These are phyloP conservation scores for Microcebus jonahi DNA, from an alignment of 2,113 vertebrate genomes.

Conservation along the genomic window DNA sequence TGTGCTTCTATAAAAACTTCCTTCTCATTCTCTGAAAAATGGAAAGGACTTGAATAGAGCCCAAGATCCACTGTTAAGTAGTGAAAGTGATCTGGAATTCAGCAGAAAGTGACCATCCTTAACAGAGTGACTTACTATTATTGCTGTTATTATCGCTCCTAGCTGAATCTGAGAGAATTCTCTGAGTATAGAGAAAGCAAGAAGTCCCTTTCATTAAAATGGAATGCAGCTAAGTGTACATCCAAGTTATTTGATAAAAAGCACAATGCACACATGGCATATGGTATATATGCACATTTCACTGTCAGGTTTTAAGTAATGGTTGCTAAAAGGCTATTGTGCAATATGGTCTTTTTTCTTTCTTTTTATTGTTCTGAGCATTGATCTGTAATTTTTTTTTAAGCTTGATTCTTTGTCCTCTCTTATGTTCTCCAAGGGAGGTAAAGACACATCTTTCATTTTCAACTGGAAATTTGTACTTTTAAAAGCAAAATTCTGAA, in stretches of 20 bases:
- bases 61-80: background rate
- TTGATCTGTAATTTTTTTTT: background rate
- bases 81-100: background rate
- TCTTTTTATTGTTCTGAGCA: too few species aligned
- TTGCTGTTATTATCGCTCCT: background rate
- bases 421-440: background rate
- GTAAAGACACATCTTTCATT: slow-evolving; percentile 31
- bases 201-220: slow-evolving; percentile 16
- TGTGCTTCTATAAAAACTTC: background rate
- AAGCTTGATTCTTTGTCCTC: background rate
- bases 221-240: slow-evolving; percentile 5
- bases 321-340: slow-evolving; percentile 2
- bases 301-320: slow-evolving; percentile 29
- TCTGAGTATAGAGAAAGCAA: background rate
- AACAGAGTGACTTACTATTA: background rate
- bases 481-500: slow-evolving; percentile 33
- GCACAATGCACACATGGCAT: background rate
- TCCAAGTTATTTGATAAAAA: slow-evolving; percentile 23
- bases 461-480: background rate
- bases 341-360: background rate
- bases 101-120: background rate
- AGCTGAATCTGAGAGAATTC: background rate
- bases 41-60: background rate
- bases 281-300: slow-evolving; percentile 7
- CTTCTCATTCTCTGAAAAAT: background rate